These are phyloP conservation scores for Antigone vipio DNA, from an alignment of 2,113 vertebrate species.

Conservation along the genomic window DNA sequence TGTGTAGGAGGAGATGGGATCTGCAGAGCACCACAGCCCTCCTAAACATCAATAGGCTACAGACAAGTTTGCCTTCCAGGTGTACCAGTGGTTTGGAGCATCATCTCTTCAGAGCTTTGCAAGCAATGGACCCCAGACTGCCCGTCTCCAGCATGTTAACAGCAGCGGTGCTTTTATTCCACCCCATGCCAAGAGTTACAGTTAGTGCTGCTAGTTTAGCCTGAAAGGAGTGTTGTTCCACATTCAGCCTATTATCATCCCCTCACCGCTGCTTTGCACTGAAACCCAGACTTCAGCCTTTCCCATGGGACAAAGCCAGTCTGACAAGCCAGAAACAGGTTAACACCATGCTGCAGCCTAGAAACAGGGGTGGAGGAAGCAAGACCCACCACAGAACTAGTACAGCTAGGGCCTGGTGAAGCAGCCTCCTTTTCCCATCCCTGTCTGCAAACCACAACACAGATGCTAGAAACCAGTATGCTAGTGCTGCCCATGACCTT, in stretches of 20 bases:
- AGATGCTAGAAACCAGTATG: background rate
- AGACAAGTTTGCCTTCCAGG: slow-evolving; percentile 14
- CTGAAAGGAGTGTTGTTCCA: background rate
- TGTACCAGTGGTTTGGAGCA: background rate
- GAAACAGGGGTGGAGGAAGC: background rate
- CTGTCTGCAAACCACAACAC: background rate
- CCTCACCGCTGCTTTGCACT: background rate
- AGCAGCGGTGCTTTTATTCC: background rate
- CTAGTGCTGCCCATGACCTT: background rate
- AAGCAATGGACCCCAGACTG: background rate
- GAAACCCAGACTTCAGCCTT: background rate
- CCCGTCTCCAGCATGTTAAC: fast-evolving
- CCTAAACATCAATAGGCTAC: background rate
- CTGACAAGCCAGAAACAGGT: background rate
- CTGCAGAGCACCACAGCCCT: slow-evolving; percentile 25
- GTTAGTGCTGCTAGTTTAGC: background rate
- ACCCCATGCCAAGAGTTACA: background rate
- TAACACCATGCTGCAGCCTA: background rate
- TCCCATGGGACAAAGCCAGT: background rate
- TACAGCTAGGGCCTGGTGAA: background rate
- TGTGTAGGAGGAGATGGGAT: slow-evolving; percentile 11
- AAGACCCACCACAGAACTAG: background rate
- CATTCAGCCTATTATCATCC: background rate
- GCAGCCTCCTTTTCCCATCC: background rate
- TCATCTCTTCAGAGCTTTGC: background rate